These are phyloP conservation scores for Ephialtes manifestator DNA, from an alignment of 2,888 invertebrate species.

Conservation along the genomic window DNA sequence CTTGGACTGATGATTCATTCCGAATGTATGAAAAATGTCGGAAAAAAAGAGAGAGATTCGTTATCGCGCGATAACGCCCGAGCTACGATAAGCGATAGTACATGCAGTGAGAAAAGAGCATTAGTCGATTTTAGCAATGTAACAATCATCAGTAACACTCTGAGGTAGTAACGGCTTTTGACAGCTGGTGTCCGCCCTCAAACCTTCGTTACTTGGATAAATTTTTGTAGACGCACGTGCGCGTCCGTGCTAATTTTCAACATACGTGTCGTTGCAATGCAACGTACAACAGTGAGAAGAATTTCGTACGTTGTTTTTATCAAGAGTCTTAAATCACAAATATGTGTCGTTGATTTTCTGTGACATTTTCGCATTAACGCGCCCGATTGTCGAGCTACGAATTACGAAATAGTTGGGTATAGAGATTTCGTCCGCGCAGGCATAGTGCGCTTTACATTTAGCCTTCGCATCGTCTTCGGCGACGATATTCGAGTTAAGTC, in stretches of 20 bases:
- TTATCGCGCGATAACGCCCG: constrained; percentile 69
- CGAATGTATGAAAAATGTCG: constrained; percentile 46
- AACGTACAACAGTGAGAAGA: background rate
- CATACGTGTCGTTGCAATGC: background rate
- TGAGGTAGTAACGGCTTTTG: constrained; percentile 20
- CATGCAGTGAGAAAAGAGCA: constrained; percentile 47
- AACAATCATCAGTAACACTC: constrained; percentile 46
- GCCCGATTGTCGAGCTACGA: background rate
- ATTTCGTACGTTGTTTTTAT: background rate
- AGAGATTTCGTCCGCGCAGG: background rate
- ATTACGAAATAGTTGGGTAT: constrained; percentile 29
- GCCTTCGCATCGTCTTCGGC: constrained; percentile 55
- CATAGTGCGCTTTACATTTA: constrained; percentile 19
- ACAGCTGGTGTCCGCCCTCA: constrained; percentile 41
- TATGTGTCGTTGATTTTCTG: background rate
- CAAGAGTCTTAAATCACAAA: background rate
- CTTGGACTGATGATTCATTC: background rate
- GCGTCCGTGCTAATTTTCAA: background rate
- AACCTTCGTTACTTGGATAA: constrained; percentile 6
- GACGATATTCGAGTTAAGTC: constrained; percentile 69
- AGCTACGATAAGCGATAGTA: constrained; percentile 65
- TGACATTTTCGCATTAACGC: background rate
- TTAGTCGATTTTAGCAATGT: constrained; percentile 31
- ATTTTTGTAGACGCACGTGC: background rate
- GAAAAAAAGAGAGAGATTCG: constrained; percentile 22